A percentile compares a stretch with the other conserved stretches of the same genome.
Evolutionary conservation across 2,888 invertebrate genomes (phyloP).

Genomic region (Caradrina clavipalpis): DNA sequence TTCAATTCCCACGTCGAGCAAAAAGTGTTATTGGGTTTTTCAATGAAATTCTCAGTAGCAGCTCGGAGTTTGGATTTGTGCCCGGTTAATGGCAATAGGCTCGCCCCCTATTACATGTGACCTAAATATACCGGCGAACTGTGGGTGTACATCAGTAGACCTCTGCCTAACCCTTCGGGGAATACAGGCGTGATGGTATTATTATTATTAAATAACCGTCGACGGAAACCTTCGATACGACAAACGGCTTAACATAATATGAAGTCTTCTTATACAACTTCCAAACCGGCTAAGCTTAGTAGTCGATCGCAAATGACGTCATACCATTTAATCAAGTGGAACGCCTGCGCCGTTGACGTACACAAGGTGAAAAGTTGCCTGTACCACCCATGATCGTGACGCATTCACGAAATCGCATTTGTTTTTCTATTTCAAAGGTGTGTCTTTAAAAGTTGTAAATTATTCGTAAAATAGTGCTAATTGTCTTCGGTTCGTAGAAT

Average conservation of each 20-base stretch:
- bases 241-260: neutral
- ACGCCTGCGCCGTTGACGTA: slow-evolving; percentile 9
- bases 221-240: neutral
- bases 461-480: slow-evolving; percentile 4
- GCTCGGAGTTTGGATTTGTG: too few species aligned
- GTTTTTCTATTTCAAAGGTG: neutral
- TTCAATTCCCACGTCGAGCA: too few species aligned
- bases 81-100: too few species aligned
- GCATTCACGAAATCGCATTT: neutral
- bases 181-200: too few species aligned
- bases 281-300: neutral
- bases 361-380: slow-evolving; percentile 8
- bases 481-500: neutral
- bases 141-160: too few species aligned
- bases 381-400: neutral
- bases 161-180: too few species aligned
- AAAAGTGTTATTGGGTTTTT: too few species aligned
- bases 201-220: too few species aligned
- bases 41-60: too few species aligned
- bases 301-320: slow-evolving; percentile 13
- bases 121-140: too few species aligned
- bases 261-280: neutral
- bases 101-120: too few species aligned
- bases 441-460: neutral
- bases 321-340: neutral